These are phyloP conservation scores for Kryphioiulus occultus DNA, from an alignment of 2,888 invertebrate genomes.

Conservation along the genomic window DNA sequence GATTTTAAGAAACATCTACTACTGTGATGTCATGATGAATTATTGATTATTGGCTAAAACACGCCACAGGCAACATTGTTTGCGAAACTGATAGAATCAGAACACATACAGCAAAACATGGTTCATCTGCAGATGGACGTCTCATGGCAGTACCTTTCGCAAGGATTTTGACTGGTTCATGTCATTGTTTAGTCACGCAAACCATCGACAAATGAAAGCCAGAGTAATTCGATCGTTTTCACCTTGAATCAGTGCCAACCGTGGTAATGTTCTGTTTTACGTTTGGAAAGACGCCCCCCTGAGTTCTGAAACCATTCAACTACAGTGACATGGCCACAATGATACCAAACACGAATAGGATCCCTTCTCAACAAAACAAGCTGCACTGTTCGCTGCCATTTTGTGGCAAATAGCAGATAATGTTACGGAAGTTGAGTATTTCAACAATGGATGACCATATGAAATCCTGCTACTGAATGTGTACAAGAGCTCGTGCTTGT, in stretches of 20 bases:
- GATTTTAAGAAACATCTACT: too few species aligned
- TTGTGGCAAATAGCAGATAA: too few species aligned
- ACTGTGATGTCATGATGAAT: too few species aligned
- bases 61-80: too few species aligned
- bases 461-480: neutral
- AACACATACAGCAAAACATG: neutral
- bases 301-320: conserved; percentile 28
- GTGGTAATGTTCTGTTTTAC: neutral
- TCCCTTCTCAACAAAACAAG: neutral
- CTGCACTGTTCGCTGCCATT: neutral
- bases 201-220: neutral
- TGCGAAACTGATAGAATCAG: too few species aligned
- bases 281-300: neutral
- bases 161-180: neutral
- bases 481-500: neutral
- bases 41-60: too few species aligned
- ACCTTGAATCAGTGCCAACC: conserved; percentile 16
- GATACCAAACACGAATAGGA: neutral
- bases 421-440: neutral
- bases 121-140: neutral
- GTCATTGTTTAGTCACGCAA: neutral
- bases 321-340: neutral
- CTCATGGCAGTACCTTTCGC: neutral
- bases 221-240: neutral
- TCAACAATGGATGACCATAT: neutral